A percentile compares a stretch with the other conserved stretches of the same genome.
phyloP scores from a whole-genome alignment of 92 coral and sea anemone genomes.

The Palythoa heliodiscus region DNA sequence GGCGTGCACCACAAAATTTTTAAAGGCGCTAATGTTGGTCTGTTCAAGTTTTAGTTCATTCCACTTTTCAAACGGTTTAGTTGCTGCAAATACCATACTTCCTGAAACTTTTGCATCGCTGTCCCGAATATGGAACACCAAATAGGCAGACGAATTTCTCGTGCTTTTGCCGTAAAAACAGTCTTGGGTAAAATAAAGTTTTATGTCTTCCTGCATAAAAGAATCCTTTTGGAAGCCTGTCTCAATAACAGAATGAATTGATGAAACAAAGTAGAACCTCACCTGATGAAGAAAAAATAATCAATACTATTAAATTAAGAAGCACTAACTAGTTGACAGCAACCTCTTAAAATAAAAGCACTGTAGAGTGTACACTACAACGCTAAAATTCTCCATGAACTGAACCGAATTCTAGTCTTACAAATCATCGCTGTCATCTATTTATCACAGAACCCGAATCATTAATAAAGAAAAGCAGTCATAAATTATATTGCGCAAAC shows the following conservation, averaged over 20 bases:
- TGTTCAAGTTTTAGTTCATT: slow-evolving; percentile 41
- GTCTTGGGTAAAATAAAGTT: slow-evolving; percentile 68
- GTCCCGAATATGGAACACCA: slow-evolving; percentile 49
- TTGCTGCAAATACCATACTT: slow-evolving; percentile 63
- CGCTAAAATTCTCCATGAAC: neutral
- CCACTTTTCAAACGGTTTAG: slow-evolving; percentile 77
- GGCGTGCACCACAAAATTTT: slow-evolving; percentile 43
- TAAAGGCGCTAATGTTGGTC: neutral
- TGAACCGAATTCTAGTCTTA: neutral
- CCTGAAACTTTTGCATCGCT: slow-evolving; percentile 39
- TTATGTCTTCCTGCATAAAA: slow-evolving; percentile 46
- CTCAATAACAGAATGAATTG: slow-evolving; percentile 57
- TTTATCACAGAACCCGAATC: slow-evolving; percentile 1
- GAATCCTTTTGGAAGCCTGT: slow-evolving; percentile 47
- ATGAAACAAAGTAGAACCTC: slow-evolving; percentile 54
- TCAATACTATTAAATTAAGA: neutral
- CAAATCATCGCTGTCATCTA: slow-evolving; percentile 5
- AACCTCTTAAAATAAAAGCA: neutral
- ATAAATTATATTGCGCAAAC: slow-evolving; percentile 44
- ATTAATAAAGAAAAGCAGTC: slow-evolving; percentile 18
- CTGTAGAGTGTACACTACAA: neutral
- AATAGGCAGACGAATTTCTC: slow-evolving; percentile 41
- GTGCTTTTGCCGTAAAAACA: slow-evolving; percentile 48
- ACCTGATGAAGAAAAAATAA: slow-evolving; percentile 46
- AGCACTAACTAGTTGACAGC: neutral